A percentile compares a stretch with the other conserved stretches of the same genome.
These are phyloP conservation scores for Tonatia bakeri DNA, from an alignment of 2,113 vertebrate genomes.

Conservation along the genomic window DNA sequence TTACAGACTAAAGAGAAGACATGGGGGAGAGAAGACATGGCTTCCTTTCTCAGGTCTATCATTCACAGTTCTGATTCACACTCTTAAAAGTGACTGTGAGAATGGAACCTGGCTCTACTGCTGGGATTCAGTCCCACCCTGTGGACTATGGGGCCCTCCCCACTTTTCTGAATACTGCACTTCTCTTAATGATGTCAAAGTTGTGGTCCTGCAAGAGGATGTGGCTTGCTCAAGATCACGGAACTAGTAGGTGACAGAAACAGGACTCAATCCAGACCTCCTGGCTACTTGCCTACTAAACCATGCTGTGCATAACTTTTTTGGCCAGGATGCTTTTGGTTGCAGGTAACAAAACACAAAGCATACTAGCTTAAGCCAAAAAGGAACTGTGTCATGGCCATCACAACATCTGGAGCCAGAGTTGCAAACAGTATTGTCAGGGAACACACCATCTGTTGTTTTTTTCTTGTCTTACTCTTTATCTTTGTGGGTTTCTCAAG, in stretches of 20 bases:
- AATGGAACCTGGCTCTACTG: not conserved
- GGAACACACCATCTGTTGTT: not conserved
- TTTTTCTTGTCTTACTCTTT: not conserved
- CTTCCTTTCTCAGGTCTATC: not conserved
- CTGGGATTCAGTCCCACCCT: not conserved
- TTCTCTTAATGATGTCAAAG: not conserved
- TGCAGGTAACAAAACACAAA: not conserved
- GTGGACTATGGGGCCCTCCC: not conserved
- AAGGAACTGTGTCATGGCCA: not conserved
- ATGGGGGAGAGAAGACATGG: not conserved
- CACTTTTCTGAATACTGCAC: not conserved
- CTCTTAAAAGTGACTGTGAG: not conserved
- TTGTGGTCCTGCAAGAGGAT: slow-evolving; percentile 34
- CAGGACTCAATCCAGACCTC: not conserved
- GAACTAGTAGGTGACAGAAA: not conserved
- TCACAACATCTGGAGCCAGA: not conserved
- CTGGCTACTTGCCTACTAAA: not conserved
- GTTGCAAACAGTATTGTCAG: not conserved
- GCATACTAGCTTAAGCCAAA: not conserved
- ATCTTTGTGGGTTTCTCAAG: not conserved
- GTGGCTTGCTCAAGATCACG: slow-evolving; percentile 37
- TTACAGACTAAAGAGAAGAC: not conserved
- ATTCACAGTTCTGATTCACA: not conserved
- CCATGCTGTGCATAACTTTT: not conserved
- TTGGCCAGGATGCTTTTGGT: not conserved